Base-by-base conservation (phyloP, 1,140 invertebrate species). In the Cydia strobilella region DNA sequence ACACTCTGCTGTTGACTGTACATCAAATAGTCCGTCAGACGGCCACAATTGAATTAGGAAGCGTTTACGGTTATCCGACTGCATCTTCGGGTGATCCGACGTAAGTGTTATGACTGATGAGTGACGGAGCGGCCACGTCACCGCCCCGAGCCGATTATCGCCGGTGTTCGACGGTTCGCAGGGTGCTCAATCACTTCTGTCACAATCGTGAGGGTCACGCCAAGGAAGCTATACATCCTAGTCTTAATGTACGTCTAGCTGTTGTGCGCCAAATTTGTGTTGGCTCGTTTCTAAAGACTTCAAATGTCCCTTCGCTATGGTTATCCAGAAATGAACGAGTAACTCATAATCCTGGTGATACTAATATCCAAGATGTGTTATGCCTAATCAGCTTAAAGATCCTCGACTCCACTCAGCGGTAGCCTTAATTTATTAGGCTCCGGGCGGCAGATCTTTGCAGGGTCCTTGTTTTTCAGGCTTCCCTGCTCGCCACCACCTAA, bases 41-140 rank as follows among this genome's bases (percentile, higher is more conserved):
- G 54, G 9, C 15, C 31, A 35, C 27, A 69, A 69, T 69, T 69
- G 65, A 69, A 69, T 69, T 69, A 69, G 65, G 65, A 69, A 69
- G n/a, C 65, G 18, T 15, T 35, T 69, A 69, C 63, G 23, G 13
- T 27, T 66, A 66, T 66, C 27, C 63, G 63, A 66, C 63, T 66
- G 65, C 65, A 69, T 69, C 45, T 25, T 25, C 15, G 39, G 54
- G n/a, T 18, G 65, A 35, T 31, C 35, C 65, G 45, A 18, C 42
- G 42, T 59, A 59, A 59, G 54, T 23, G 54, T 59, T 20, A 23
- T 59, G 54, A 59, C n/a, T 59, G 54, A 59, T 59, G 54, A 59
- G 54, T 59, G 54, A 59, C 54, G 48, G 48, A 51, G 48, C 48
- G 3, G 54, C 54, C 18, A 23, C 54, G 54, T 20, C 54, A 59